Conservation (phyloP, 2,888 invertebrate genomes). For the Sarcophaga subvicina region DNA sequence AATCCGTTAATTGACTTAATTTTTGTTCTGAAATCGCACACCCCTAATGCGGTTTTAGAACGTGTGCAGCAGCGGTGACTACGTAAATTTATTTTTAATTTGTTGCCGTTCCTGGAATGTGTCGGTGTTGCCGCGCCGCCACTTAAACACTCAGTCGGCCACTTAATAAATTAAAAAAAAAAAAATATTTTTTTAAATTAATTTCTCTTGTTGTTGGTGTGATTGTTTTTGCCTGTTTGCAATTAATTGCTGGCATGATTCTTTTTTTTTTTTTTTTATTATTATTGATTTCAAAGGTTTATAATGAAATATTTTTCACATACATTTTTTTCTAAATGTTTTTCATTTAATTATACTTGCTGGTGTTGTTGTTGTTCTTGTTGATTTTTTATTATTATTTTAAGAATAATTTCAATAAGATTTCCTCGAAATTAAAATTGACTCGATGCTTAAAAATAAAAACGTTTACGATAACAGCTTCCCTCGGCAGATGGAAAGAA, state of each 20-base stretch:
- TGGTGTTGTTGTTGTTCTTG: neutral
- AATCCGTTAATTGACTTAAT: too few species aligned
- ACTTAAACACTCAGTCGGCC: constrained; percentile 6
- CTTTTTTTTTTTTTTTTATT: neutral
- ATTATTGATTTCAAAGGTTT: constrained; percentile 51
- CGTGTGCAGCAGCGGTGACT: constrained; percentile 25
- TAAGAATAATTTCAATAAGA: constrained; percentile 41
- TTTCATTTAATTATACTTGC: neutral
- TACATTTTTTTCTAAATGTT: neutral
- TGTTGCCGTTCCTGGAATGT: constrained; percentile 47
- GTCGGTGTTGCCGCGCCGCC: constrained; percentile 38
- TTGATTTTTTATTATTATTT: constrained; percentile 6
- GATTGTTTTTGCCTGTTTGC: constrained; percentile 4
- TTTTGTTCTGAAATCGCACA: neutral
- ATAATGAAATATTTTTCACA: constrained; percentile 27
- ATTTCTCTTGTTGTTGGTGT: too few species aligned
- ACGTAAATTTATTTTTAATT: constrained; percentile 39
- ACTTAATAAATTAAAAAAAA: constrained; percentile 44
- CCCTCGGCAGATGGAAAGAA: neutral
- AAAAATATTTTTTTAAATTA: too few species aligned
- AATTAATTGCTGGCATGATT: constrained; percentile 68
- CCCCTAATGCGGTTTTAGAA: constrained; percentile 12
- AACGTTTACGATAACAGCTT: neutral
- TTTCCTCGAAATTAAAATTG: constrained; percentile 54
- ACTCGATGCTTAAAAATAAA: constrained; percentile 49